Percentiles rank a stretch among this genome's conserved stretches.
Evolutionary conservation across 1,140 invertebrate species (phyloP).

Genomic region (Eurosta solidaginis): DNA sequence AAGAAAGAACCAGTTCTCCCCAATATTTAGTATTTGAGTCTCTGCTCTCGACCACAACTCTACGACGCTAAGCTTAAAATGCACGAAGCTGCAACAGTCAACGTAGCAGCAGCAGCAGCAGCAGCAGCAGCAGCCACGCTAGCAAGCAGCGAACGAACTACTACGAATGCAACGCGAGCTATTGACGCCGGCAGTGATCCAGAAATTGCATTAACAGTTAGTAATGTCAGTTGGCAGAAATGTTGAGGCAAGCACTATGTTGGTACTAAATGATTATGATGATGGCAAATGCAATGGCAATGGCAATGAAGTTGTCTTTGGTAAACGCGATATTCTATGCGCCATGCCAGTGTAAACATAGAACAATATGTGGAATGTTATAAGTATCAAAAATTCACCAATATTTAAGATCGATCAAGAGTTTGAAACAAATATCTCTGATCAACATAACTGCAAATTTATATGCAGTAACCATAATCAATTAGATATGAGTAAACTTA

Average conservation of each 20-base stretch:
- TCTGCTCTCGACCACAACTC: neutral
- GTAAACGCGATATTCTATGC: neutral
- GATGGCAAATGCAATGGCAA: neutral
- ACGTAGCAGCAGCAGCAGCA: neutral
- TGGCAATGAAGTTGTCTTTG: neutral
- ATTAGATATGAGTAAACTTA: too few relatives aligned
- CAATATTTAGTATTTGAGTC: neutral
- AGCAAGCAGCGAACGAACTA: neutral
- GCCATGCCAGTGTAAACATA: neutral
- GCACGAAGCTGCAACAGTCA: neutral
- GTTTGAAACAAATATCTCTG: too few relatives aligned
- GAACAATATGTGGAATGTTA: too few relatives aligned
- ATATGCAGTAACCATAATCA: too few relatives aligned
- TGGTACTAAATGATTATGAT: neutral
- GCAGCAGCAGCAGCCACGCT: neutral
- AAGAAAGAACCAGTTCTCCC: neutral
- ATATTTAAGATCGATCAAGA: too few relatives aligned
- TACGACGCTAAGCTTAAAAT: neutral
- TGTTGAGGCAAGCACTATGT: neutral
- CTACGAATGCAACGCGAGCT: neutral
- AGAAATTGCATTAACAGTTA: neutral
- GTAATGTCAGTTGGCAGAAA: neutral
- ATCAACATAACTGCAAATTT: too few relatives aligned
- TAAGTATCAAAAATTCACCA: too few relatives aligned
- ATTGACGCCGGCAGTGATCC: neutral